These are phyloP conservation scores for Abrostola triplasia DNA, from an alignment of 2,888 invertebrate genomes.

Conservation along the genomic window DNA sequence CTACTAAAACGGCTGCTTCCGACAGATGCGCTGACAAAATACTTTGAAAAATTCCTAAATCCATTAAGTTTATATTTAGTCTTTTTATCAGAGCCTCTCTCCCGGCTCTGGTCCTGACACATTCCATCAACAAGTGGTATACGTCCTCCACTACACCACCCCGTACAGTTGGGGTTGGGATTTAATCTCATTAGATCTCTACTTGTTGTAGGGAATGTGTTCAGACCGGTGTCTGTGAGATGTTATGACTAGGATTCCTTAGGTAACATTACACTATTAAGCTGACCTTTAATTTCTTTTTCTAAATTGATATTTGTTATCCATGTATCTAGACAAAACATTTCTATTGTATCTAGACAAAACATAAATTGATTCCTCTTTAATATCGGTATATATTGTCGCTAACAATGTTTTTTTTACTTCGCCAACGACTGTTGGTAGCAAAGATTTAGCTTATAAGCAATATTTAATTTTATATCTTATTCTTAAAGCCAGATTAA, in stretches of 20 bases:
- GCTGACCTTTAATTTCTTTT: conserved; percentile 1
- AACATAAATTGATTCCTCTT: not conserved
- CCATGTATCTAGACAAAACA: conserved; percentile 6
- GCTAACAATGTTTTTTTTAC: conserved; percentile 7
- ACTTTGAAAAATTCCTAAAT: too few species aligned
- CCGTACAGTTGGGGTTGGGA: too few species aligned
- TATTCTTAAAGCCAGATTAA: conserved; percentile 8
- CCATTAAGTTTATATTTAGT: too few species aligned
- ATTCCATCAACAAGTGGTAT: too few species aligned
- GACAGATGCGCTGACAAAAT: too few species aligned
- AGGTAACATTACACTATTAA: not conserved
- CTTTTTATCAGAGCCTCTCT: too few species aligned
- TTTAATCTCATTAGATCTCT: too few species aligned
- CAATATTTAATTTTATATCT: conserved; percentile 12
- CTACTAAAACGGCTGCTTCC: too few species aligned
- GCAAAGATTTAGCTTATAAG: conserved; percentile 6
- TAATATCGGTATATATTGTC: conserved; percentile 1
- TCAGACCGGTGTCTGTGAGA: too few species aligned
- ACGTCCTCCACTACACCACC: too few species aligned
- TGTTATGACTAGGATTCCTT: not conserved
- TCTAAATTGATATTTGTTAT: conserved; percentile 7
- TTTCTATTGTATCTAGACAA: conserved; percentile 7
- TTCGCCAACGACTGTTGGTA: conserved; percentile 4
- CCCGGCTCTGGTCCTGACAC: too few species aligned
- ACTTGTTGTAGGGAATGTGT: too few species aligned